Percentiles rank a stretch among this genome's conserved stretches.
Conservation (phyloP, 2,113 vertebrate species). For the Salvelinus namaycush region DNA sequence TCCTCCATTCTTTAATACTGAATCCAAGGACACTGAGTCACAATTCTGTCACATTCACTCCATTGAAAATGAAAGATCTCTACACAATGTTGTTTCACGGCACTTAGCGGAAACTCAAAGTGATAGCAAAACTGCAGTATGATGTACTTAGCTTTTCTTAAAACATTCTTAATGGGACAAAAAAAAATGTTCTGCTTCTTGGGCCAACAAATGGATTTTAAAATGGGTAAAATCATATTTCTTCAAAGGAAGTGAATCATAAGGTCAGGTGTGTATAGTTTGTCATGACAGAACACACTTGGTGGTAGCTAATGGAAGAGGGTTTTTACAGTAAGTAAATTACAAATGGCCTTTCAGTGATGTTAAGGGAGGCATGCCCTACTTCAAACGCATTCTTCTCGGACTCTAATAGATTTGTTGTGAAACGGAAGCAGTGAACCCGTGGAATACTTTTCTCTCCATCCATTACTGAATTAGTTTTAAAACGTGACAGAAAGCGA, state of each 20-base stretch:
- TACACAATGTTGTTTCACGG: not conserved
- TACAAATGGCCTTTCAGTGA: too few relatives aligned
- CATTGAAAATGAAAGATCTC: not conserved
- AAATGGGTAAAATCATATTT: not conserved
- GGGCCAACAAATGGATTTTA: not conserved
- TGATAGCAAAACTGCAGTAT: not conserved
- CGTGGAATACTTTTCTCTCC: conserved; percentile 42
- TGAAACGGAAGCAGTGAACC: conserved; percentile 25
- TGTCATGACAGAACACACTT: conserved; percentile 8
- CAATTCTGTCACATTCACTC: not conserved
- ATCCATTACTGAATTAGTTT: conserved; percentile 56
- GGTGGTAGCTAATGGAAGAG: conserved; percentile 27
- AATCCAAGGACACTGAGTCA: not conserved
- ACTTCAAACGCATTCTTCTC: too few relatives aligned
- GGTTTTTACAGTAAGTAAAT: not conserved
- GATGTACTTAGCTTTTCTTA: not conserved
- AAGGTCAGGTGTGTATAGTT: not conserved
- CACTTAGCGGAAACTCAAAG: not conserved
- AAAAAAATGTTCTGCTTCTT: not conserved
- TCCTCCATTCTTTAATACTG: not conserved
- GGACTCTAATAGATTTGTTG: too few relatives aligned
- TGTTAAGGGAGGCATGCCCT: too few relatives aligned
- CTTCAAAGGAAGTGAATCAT: not conserved
- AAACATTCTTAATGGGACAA: not conserved
- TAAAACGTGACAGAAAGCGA: conserved; percentile 24